Base-by-base conservation (phyloP, 2,888 invertebrate genomes). In the Ryuthela nishihirai region DNA sequence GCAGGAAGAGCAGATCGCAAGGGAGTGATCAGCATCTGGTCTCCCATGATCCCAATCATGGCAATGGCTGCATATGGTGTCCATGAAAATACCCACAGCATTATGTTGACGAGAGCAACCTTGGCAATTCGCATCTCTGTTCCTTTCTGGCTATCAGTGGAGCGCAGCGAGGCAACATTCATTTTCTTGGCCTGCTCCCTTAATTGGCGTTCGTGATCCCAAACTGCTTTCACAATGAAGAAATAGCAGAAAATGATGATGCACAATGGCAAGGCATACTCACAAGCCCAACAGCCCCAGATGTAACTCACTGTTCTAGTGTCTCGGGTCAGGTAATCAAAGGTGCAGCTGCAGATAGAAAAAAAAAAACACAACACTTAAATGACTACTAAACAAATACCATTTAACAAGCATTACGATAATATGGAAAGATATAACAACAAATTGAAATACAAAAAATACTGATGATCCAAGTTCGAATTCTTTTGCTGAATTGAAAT, bases 251-350 rank as follows among this genome's bases (percentile, higher is more conserved):
- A 29, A n/a, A 29, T 29, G 9, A 29, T 29, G 29, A 29, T n/a
- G 10, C 1, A 10, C n/a, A 29, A n/a, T 10, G 29, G 29, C 10
- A 29, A n/a, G 9, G 29, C 29, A n/a, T 29, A 29, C n/a, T 29
- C 29, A 29, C 29, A 29, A 29, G 29, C n/a, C 29, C 29, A 29
- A n/a, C 29, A 29, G 29, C 29, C 29, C 29, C 9, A 10, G 29
- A 29, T 29, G 29, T 29, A 29, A 29, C 10, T 10, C 9, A 52
- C 26, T 24, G 55, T 58, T 17, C 5, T 2, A 6, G 26, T 15
- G 12, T 78, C 78, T 65, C 78, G 77, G 36, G 74, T 74, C 34
- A 81, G 74, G 67, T 79, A 81, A 65, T 81, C 81, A 4, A 29
- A 29, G 29, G 10, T 29, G n/a, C 29, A 29, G n/a, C 29, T 29